Percentiles rank a stretch among this genome's conserved stretches.
Conservation (phyloP, 2,797 vertebrate genomes). For the Paratrypauchen microcephalus region DNA sequence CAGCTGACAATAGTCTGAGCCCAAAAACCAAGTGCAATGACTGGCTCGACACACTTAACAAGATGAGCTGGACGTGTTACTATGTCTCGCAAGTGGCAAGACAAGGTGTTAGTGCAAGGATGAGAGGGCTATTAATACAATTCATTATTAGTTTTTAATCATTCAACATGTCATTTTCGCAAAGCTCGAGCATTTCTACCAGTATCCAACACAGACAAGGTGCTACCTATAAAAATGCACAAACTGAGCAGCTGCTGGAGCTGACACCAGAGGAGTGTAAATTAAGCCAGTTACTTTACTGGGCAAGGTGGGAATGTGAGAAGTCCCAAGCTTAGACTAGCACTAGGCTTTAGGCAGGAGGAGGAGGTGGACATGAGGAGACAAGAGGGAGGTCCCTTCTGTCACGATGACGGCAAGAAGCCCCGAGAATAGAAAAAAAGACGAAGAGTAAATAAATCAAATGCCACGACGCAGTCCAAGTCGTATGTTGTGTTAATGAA, state of each 20-base stretch:
- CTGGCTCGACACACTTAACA: slow-evolving; percentile 26
- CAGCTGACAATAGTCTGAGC: slow-evolving; percentile 57
- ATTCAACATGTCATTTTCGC: background rate
- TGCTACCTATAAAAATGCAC: slow-evolving; percentile 70
- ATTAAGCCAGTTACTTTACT: slow-evolving; percentile 76
- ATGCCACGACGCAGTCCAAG: slow-evolving; percentile 25
- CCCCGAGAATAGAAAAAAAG: slow-evolving; percentile 55
- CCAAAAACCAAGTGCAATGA: slow-evolving; percentile 41
- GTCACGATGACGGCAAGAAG: slow-evolving; percentile 13
- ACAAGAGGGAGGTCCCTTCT: slow-evolving; percentile 32
- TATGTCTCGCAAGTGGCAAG: slow-evolving; percentile 10
- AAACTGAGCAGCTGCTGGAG: slow-evolving; percentile 75
- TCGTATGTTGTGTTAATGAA: slow-evolving; percentile 26
- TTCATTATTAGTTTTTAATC: background rate
- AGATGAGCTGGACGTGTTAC: slow-evolving; percentile 18
- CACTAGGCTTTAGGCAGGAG: slow-evolving; percentile 38
- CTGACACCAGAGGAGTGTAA: slow-evolving; percentile 70
- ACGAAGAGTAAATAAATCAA: slow-evolving; percentile 67
- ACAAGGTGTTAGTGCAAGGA: background rate
- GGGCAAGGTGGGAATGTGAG: slow-evolving; percentile 75
- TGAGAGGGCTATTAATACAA: background rate
- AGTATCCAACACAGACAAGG: slow-evolving; percentile 42
- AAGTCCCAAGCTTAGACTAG: slow-evolving; percentile 63
- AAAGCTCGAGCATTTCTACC: background rate
- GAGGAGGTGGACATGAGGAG: background rate